Evolutionary conservation across 2,888 invertebrate species (phyloP), one percentile per base, ranked within the genome.

Genomic region (Nasonia oneida): DNA sequence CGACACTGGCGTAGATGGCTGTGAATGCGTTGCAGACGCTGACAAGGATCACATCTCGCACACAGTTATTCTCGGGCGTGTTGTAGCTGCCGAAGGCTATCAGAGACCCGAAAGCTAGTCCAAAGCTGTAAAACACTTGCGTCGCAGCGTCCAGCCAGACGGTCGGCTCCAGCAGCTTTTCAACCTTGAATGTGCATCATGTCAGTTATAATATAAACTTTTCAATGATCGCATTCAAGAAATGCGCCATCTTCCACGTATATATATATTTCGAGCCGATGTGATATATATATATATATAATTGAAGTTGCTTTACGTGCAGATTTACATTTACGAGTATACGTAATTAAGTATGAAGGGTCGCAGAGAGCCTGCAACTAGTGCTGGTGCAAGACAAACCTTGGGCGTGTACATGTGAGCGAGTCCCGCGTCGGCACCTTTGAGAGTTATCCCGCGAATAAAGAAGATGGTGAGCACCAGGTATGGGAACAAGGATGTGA

Each of bases 141-240:
- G 98, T 98, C 1, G 99, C 98, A 3, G 99, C 98, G 92, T 98
- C 98, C 90, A 99, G 94, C 99, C 99, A 99, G 0, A 98, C 98
- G 6, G 96, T 97, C 0, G 98, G 98, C 90, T 98, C 96, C 75
- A 96, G 94, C 29, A 99, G 94, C 92, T 97, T 98, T 89, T 97
- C 97, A 91, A 98, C 95, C 98, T 98, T 94, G 70, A 80, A 81
- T 80, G 2, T 50, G 8, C 57, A 47, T n/a, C 12, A 67, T 18
- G 15, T 53, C 53, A 53, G 10, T 53, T 53, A 18, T 4, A 53
- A 53, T 29, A 29, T 29, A 29, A 12, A 12, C 47, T 47, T 12
- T 12, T 12, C 10, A 47, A 47, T 42, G 4, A 37, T 37, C 3
- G 37, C 37, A 37, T 2, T 47, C 1, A 47, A 2, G 12, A 47